Percentiles rank a stretch among this genome's conserved stretches.
Conservation (phyloP, 2,888 invertebrate genomes). For the Pantelozetes paolii region DNA sequence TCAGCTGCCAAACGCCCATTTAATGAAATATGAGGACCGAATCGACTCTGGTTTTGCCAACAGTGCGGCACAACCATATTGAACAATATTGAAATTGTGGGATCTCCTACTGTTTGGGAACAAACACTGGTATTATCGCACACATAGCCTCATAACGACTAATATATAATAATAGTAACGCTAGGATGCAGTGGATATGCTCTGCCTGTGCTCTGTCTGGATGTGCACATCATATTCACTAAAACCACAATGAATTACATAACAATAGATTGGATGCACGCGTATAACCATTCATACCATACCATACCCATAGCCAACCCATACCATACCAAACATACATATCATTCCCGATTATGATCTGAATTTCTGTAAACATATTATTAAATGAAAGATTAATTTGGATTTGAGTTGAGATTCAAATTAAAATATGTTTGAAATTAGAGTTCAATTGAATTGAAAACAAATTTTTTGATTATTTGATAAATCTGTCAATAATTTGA, state of each 20-base stretch:
- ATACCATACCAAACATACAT: no score
- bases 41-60: conserved; percentile 8
- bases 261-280: conserved; percentile 15
- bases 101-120: conserved; percentile 9
- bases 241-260: conserved; percentile 35
- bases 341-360: no score
- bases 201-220: not conserved
- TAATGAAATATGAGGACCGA: conserved; percentile 34
- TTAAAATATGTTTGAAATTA: not conserved
- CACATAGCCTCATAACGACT: not conserved
- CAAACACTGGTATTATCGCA: conserved; percentile 18
- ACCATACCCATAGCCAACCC: no score
- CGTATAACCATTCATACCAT: no score
- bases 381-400: no score
- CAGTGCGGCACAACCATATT: conserved; percentile 16
- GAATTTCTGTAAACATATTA: no score
- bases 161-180: conserved; percentile 11
- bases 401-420: not conserved
- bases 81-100: no score
- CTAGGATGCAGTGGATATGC: not conserved
- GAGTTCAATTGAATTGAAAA: not conserved
- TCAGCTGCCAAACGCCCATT: conserved; percentile 39
- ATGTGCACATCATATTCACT: conserved; percentile 24
- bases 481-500: not conserved
- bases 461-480: not conserved